Percentiles rank a stretch among this genome's conserved stretches.
These are phyloP conservation scores for Polypedilum vanderplanki DNA, from an alignment of 1,140 invertebrate species.

Conservation along the genomic window DNA sequence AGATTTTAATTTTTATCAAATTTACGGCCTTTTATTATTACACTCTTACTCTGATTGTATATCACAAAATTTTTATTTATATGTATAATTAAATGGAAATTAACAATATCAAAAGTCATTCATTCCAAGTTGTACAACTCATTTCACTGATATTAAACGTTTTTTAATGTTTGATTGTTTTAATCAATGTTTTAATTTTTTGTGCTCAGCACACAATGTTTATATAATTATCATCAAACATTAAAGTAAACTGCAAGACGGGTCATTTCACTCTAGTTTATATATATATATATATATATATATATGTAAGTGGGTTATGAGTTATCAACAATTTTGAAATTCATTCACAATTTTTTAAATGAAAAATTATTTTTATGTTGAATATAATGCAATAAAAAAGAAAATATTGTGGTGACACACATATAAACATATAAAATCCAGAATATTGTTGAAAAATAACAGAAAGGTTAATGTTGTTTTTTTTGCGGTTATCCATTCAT, in stretches of 20 bases:
- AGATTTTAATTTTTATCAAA: constrained; percentile 20
- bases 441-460: background rate
- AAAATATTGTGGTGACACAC: background rate
- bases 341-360: constrained; percentile 12
- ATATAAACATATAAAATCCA: background rate
- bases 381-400: constrained; percentile 12
- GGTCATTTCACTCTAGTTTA: background rate
- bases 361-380: background rate
- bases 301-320: background rate
- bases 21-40: background rate
- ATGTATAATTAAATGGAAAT: too few species aligned
- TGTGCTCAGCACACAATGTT: background rate
- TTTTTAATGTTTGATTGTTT: too few species aligned
- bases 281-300: background rate
- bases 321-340: background rate
- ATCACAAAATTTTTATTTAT: background rate
- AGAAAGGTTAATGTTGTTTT: background rate
- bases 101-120: too few species aligned
- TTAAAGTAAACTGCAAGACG: background rate
- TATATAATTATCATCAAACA: background rate
- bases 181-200: too few species aligned
- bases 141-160: too few species aligned
- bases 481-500: constrained; percentile 12
- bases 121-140: too few species aligned
- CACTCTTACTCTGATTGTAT: background rate